These are phyloP conservation scores for Argyra leucocephala DNA, from an alignment of 2,888 invertebrate species.

Conservation along the genomic window DNA sequence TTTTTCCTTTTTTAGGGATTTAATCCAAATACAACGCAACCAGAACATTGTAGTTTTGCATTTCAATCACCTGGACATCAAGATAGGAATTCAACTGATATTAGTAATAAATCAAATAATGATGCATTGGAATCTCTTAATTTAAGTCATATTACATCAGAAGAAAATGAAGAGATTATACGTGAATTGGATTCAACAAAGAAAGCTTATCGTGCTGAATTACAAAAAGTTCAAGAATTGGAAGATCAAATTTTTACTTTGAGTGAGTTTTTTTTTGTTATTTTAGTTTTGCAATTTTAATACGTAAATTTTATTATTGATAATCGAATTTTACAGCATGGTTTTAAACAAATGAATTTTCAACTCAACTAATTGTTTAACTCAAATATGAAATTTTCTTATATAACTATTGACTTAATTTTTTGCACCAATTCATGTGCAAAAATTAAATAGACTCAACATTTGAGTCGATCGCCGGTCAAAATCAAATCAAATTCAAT, in stretches of 20 bases:
- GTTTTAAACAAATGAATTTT: too few relatives aligned
- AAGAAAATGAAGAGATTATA: conserved; percentile 43
- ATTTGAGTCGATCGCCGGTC: too few relatives aligned
- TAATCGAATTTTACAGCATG: too few relatives aligned
- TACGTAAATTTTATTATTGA: too few relatives aligned
- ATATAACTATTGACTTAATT: too few relatives aligned
- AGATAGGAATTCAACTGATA: conserved; percentile 35
- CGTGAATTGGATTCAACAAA: conserved; percentile 61
- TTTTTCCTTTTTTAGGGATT: conserved; percentile 23
- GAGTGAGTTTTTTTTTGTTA: too few relatives aligned
- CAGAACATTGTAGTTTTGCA: conserved; percentile 31
- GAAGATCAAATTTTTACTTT: conserved; percentile 64
- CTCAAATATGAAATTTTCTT: too few relatives aligned
- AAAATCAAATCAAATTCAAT: too few relatives aligned
- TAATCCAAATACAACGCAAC: conserved; percentile 28
- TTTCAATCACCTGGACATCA: conserved; percentile 27
- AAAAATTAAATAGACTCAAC: too few relatives aligned
- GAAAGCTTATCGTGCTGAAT: conserved; percentile 59
- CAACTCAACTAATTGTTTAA: too few relatives aligned
- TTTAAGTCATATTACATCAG: conserved; percentile 25
- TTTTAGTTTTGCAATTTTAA: too few relatives aligned
- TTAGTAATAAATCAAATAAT: conserved; percentile 29
- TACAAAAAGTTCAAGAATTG: conserved; percentile 61
- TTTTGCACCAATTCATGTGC: too few relatives aligned
- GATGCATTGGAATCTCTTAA: conserved; percentile 23